Evolutionary conservation across 2,888 invertebrate genomes (phyloP), one percentile per base, ranked within the genome.

Genomic region (Volucella inanis): DNA sequence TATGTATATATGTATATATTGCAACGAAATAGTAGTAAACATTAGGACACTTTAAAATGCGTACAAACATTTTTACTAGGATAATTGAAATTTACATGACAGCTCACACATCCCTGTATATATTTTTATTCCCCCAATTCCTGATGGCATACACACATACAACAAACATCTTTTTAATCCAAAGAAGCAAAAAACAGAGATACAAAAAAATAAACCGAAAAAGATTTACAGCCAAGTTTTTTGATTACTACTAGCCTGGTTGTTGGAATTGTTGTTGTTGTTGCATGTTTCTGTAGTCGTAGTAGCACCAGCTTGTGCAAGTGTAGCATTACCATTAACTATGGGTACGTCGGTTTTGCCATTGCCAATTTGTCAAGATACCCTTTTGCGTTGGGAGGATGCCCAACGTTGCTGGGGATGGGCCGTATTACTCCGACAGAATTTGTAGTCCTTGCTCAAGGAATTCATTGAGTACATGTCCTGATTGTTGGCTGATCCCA

Each of bases 161-260:
- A 3, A 12, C 6, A 12, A 38, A 4, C 10, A 38, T n/a, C 10
- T 22, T 18, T 54, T 38, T 15, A 68, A 11, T 15, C 10, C 6
- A 18, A 61, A 18, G 2, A 22, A 22, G 2, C 1, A 22, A 22
- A 22, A 22, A 22, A 22, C 18, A 2, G 18, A 22, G 3, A 2
- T 22, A 1, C 18, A 22, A 45, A 15, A 64, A 45, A 10, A 9
- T 3, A 49, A 57, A 57, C 50, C 15, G 12, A 12, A 45, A 39
- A 14, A 68, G 80, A 74, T 87, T 88, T 91, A 91, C 64, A 90
- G 89, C 91, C 91, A 90, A 87, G 90, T 90, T 87, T 88, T 91
- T 68, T 90, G 89, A 84, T 89, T 88, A 47, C 87, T 74, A 57
- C 67, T 65, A 10, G 45, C 77, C 31, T 72, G 43, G 67, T 72